phyloP scores from a whole-genome alignment of 2,797 vertebrate genomes.

The Sebastolobus altivelis region DNA sequence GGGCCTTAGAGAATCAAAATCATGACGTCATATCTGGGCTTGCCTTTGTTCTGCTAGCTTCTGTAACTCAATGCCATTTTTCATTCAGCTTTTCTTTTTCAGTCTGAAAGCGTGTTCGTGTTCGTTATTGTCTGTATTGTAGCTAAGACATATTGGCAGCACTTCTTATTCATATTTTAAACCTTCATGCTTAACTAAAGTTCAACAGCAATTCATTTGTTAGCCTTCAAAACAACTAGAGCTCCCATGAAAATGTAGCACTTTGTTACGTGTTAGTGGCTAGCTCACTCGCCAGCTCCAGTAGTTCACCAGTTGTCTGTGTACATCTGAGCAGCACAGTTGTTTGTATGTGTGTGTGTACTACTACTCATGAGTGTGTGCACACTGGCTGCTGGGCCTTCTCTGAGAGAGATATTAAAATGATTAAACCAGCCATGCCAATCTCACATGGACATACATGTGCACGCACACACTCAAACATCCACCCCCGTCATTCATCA shows the following conservation, averaged over 20 bases:
- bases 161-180: neutral
- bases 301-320: neutral
- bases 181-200: neutral
- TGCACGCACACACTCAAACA: neutral
- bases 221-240: neutral
- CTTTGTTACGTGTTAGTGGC: neutral
- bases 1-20: too few species aligned
- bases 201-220: neutral
- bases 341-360: neutral
- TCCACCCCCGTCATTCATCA: slow-evolving; percentile 47
- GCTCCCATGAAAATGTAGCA: neutral
- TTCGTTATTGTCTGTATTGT: neutral
- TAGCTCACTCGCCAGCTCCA: neutral
- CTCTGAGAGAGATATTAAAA: slow-evolving; percentile 61
- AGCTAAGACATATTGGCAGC: neutral
- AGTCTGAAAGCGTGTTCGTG: neutral
- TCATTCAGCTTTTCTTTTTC: neutral
- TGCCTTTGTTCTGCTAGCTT: neutral
- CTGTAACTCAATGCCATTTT: neutral
- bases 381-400: slow-evolving; percentile 1
- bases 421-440: slow-evolving; percentile 65
- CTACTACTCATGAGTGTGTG: neutral
- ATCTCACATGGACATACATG: slow-evolving; percentile 13
- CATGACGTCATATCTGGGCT: too few species aligned
- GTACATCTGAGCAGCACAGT: neutral